Conservation (phyloP, 2,888 invertebrate genomes). For the Lysandra bellargus region DNA sequence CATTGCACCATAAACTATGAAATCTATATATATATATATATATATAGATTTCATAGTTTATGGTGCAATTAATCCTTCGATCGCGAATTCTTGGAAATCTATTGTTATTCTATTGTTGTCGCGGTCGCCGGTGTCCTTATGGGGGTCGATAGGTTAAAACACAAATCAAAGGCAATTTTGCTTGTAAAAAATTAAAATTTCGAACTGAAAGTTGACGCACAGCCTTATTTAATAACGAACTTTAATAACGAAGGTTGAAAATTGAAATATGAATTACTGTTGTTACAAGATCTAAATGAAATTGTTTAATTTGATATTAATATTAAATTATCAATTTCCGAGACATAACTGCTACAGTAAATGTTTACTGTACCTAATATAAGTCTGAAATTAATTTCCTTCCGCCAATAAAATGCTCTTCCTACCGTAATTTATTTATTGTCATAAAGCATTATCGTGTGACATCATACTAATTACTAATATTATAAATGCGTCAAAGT, state of each 20-base stretch:
- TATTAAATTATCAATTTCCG: not conserved
- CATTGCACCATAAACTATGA: too few species aligned
- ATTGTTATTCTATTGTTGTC: too few species aligned
- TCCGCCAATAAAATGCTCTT: not conserved
- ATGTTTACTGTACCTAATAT: not conserved
- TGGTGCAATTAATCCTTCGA: too few species aligned
- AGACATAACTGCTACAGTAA: not conserved
- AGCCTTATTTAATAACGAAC: constrained; percentile 8
- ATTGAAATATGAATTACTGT: constrained; percentile 9
- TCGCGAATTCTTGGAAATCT: too few species aligned
- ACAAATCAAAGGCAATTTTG: not conserved
- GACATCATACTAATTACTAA: too few species aligned
- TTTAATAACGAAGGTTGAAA: not conserved
- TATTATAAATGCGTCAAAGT: too few species aligned
- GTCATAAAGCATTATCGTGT: not conserved
- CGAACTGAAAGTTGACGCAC: not conserved
- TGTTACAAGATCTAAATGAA: not conserved
- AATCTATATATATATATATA: too few species aligned
- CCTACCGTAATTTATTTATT: not conserved
- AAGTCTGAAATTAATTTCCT: not conserved
- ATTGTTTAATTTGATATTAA: not conserved
- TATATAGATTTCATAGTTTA: too few species aligned
- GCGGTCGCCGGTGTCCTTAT: too few species aligned
- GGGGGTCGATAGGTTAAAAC: too few species aligned
- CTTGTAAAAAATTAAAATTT: not conserved